A percentile compares a stretch with the other conserved stretches of the same genome.
Conservation (phyloP, 1,140 invertebrate genomes). For the Phymorhynchus buccinoides region DNA sequence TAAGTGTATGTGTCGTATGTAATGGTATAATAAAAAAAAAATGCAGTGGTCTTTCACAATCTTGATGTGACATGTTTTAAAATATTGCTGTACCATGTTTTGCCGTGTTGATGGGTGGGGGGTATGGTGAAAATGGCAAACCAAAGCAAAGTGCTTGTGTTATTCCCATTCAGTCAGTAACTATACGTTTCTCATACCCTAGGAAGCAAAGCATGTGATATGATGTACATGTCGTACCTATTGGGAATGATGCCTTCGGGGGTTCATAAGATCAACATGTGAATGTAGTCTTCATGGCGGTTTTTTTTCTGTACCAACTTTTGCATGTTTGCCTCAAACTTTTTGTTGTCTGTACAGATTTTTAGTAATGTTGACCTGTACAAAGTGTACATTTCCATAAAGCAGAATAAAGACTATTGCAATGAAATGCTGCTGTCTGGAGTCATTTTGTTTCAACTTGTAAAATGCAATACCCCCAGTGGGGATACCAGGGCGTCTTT, state of each 20-base stretch:
- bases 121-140: slow-evolving; percentile 14
- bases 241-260: slow-evolving; percentile 20
- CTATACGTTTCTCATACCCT: neutral
- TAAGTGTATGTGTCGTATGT: neutral
- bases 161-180: slow-evolving; percentile 23
- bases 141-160: slow-evolving; percentile 24
- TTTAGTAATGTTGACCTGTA: slow-evolving; percentile 20
- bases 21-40: neutral
- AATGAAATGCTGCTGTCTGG: neutral
- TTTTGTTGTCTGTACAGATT: slow-evolving; percentile 3
- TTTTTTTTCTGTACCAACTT: slow-evolving; percentile 29
- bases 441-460: neutral
- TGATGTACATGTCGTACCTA: slow-evolving; percentile 12
- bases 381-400: slow-evolving; percentile 37
- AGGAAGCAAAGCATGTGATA: slow-evolving; percentile 35
- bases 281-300: slow-evolving; percentile 18
- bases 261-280: neutral
- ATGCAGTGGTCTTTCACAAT: slow-evolving; percentile 29
- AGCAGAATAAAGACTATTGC: slow-evolving; percentile 42
- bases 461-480: too few species aligned
- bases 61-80: slow-evolving; percentile 12
- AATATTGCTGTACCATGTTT: slow-evolving; percentile 25
- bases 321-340: slow-evolving; percentile 1
- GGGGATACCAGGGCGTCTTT: too few species aligned
- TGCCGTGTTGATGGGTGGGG: neutral